A percentile compares a stretch with the other conserved stretches of the same genome.
phyloP scores from a whole-genome alignment of 2,888 invertebrate genomes.

The Catocala nupta region DNA sequence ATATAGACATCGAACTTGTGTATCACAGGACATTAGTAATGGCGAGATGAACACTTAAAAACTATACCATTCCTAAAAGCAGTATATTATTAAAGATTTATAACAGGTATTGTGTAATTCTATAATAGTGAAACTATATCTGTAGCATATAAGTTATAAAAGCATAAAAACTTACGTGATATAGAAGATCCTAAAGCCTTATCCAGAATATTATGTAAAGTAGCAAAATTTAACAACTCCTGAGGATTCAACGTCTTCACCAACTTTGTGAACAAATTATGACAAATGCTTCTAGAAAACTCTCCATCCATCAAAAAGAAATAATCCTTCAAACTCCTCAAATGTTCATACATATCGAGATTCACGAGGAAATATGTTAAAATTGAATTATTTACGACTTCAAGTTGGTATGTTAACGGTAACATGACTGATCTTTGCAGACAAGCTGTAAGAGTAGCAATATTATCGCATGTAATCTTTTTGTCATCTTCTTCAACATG shows the following conservation, averaged over 20 bases:
- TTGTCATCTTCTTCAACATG: slow-evolving; percentile 66
- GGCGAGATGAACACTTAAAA: no score
- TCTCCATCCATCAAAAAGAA: slow-evolving; percentile 94
- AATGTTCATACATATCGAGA: slow-evolving; percentile 90
- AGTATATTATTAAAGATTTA: no score
- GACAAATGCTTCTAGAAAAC: slow-evolving; percentile 91
- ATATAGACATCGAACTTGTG: no score
- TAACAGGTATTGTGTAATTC: no score
- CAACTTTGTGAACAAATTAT: slow-evolving; percentile 90
- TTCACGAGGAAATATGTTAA: slow-evolving; percentile 90
- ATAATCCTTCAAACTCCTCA: slow-evolving; percentile 91
- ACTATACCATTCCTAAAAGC: no score
- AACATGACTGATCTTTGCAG: slow-evolving; percentile 90
- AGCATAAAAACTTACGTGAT: slow-evolving; percentile 79
- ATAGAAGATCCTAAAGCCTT: slow-evolving; percentile 90
- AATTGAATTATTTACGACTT: slow-evolving; percentile 91
- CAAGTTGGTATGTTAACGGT: slow-evolving; percentile 90
- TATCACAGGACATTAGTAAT: no score
- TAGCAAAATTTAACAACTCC: slow-evolving; percentile 90
- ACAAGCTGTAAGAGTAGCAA: slow-evolving; percentile 86
- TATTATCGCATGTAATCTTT: slow-evolving; percentile 74
- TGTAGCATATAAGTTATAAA: background rate
- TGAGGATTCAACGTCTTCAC: slow-evolving; percentile 89
- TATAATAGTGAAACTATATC: no score
- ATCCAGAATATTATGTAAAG: slow-evolving; percentile 90